Evolutionary conservation across 92 coral and sea anemone species (phyloP).

Genomic region (Plumapathes pennacea): DNA sequence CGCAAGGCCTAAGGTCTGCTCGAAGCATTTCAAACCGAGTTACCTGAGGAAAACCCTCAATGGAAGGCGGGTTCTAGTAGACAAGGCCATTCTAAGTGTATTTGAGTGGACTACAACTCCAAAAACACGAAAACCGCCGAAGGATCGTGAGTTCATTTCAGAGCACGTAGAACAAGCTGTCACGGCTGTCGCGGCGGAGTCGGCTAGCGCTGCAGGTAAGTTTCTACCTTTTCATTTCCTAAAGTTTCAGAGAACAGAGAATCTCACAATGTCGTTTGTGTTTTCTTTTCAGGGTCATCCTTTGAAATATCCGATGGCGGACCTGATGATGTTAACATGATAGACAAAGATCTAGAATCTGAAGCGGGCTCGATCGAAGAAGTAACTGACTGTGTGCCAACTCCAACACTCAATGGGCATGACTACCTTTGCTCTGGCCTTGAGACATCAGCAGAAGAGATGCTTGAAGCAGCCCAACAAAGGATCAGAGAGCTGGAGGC

Average conservation of each 20-base stretch:
- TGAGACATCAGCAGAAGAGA: constrained; percentile 8
- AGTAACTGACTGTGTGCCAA: constrained; percentile 5
- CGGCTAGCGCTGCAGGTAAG: constrained; percentile 4
- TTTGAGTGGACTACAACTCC: constrained; percentile 31
- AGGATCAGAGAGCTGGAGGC: constrained; percentile 11
- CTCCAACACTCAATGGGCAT: constrained; percentile 5
- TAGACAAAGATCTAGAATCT: too few species aligned
- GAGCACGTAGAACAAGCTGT: too few species aligned
- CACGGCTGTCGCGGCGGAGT: not conserved
- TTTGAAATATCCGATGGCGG: constrained; percentile 5
- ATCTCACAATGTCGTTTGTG: constrained; percentile 3
- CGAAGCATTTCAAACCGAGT: constrained; percentile 15
- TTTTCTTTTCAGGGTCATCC: constrained; percentile 1
- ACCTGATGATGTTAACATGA: not conserved
- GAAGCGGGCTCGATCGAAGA: too few species aligned
- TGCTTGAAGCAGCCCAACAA: constrained; percentile 9
- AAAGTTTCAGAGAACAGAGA: constrained; percentile 1
- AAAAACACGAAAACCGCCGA: constrained; percentile 15
- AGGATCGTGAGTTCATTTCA: not conserved
- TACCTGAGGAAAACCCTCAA: constrained; percentile 12
- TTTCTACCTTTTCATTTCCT: constrained; percentile 7
- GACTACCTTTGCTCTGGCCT: constrained; percentile 9
- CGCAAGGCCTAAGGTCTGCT: constrained; percentile 7
- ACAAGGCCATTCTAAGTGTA: constrained; percentile 18
- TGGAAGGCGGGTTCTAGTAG: constrained; percentile 8